Conservation (phyloP, 2,113 vertebrate species). For the Oxyura jamaicensis region DNA sequence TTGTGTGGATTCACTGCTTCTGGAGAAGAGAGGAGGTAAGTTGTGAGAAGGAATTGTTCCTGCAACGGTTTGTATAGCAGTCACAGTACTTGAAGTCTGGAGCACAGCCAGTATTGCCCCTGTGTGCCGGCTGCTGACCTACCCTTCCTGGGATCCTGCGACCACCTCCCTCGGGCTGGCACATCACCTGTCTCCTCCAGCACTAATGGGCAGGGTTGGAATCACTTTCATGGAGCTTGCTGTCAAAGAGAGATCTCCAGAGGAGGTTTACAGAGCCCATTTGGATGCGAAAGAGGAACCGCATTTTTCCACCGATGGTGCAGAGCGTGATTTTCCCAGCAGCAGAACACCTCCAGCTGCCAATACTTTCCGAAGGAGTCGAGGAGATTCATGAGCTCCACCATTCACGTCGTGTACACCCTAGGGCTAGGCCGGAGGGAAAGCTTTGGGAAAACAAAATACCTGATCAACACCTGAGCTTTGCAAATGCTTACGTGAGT, state of each 20-base stretch:
- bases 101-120: fast-evolving
- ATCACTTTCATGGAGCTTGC: background rate
- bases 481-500: background rate
- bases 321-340: background rate
- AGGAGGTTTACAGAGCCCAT: background rate
- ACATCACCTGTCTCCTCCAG: fast-evolving
- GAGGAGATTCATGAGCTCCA: background rate
- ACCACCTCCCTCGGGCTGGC: background rate
- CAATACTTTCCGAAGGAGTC: background rate
- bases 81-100: background rate
- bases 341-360: background rate
- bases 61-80: no score
- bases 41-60: background rate
- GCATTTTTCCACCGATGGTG: fast-evolving
- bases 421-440: background rate
- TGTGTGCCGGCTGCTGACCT: background rate
- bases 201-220: fast-evolving
- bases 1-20: background rate
- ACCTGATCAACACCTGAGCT: background rate
- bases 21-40: background rate
- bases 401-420: background rate
- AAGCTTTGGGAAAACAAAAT: background rate
- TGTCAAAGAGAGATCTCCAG: no score
- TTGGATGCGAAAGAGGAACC: background rate
- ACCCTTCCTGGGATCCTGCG: fast-evolving